Evolutionary conservation across 2,797 vertebrate genomes (phyloP), one percentile per base, ranked within the genome.

Genomic region (Brotula barbata): DNA sequence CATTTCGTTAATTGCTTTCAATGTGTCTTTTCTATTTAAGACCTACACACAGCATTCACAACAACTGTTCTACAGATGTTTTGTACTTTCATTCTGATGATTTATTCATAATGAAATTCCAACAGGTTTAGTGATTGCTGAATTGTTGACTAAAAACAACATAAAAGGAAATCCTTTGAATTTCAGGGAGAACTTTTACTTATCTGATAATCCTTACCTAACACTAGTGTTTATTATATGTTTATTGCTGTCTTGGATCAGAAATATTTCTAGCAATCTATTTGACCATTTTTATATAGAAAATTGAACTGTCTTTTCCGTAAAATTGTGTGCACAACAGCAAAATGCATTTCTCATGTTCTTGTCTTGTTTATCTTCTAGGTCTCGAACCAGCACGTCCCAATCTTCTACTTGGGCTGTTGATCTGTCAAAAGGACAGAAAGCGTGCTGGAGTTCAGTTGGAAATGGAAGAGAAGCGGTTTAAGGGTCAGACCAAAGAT

Each of bases 301-400:
- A 4, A 31, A 10, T 51, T 1, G 13, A 8, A 13, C n/a, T 41
- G 5, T 49, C 1, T 13, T 28, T 47, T 71, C 10, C 54, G 1
- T 28, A 4, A 28, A 55, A 36, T 25, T 71, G 2, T 47, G 22
- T 62, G 8, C n/a, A n/a, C n/a, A n/a, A n/a, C n/a, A n/a, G n/a
- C n/a, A n/a, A n/a, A n/a, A n/a, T n/a, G n/a, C 12, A 60, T 61
- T 50, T 25, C 44, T 63, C 33, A 65, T 8, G 23, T 55, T 56
- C 0, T 45, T 61, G 11, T 64, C 67, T 59, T 71, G 14, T 71
- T 28, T 17, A 16, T 64, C 13, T 65, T 89, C 15, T 81, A 99
- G 97, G 97, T 45, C 94, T 99, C n/a, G 97, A 99, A 80, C 93
- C 94, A 21, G 93, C 93, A 22, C 97, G 96, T 39, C 97, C 97